phyloP scores from a whole-genome alignment of 2,888 invertebrate species.

The Parthenolecanium corni region DNA sequence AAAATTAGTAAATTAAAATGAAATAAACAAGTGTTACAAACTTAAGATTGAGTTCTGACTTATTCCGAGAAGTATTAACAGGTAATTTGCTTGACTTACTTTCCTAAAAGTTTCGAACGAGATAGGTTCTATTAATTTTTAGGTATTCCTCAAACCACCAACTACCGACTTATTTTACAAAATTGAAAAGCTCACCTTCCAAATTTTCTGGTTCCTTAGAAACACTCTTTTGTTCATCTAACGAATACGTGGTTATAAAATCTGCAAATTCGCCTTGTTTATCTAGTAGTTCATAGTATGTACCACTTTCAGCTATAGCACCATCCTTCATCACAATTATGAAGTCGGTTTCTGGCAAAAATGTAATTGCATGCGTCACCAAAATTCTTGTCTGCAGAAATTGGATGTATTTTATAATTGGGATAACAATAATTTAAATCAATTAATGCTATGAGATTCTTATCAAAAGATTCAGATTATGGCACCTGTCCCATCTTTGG shows the following conservation, averaged over 20 bases:
- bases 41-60: too few species aligned
- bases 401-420: too few species aligned
- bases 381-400: conserved; percentile 61
- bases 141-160: too few species aligned
- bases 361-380: conserved; percentile 91
- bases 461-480: too few species aligned
- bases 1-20: too few species aligned
- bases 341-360: conserved; percentile 77
- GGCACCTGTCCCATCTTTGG: too few species aligned
- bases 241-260: conserved; percentile 66
- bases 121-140: too few species aligned
- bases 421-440: background rate
- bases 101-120: too few species aligned
- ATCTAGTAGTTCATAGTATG: conserved; percentile 75
- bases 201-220: conserved; percentile 17
- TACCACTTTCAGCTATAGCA: conserved; percentile 74
- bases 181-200: background rate
- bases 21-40: too few species aligned
- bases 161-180: too few species aligned
- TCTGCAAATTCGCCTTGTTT: conserved; percentile 77
- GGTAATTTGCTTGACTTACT: background rate
- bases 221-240: conserved; percentile 41
- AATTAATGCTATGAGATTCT: too few species aligned
- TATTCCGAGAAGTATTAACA: background rate
- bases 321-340: conserved; percentile 84